Percentiles rank a stretch among this genome's conserved stretches.
These are phyloP conservation scores for Macroglossus sobrinus DNA, from an alignment of 2,113 vertebrate species.

Conservation along the genomic window DNA sequence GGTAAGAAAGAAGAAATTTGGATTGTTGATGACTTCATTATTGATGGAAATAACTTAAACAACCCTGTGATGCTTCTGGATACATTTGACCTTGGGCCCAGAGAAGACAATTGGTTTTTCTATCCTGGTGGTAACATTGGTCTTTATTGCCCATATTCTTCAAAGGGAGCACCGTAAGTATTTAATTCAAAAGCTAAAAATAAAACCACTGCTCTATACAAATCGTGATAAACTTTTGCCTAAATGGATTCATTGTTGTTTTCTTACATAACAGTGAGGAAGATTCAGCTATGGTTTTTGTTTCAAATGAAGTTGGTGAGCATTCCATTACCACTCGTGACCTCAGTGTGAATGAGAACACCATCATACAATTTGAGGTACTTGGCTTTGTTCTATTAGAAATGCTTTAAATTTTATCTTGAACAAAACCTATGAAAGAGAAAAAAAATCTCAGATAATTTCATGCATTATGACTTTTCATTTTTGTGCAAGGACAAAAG, in stretches of 20 bases:
- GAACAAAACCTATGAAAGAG: not conserved
- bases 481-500: constrained; percentile 34
- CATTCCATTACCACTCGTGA: constrained; percentile 97
- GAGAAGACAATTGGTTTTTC: constrained; percentile 96
- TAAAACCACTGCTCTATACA: not conserved
- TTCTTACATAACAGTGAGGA: constrained; percentile 87
- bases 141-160: constrained; percentile 95
- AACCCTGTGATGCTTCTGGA: constrained; percentile 91
- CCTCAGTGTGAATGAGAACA: constrained; percentile 96
- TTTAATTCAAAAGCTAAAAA: constrained; percentile 6
- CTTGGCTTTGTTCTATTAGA: constrained; percentile 46
- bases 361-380: constrained; percentile 99
- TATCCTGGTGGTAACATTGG: constrained; percentile 97
- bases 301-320: constrained; percentile 96
- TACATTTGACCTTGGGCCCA: constrained; percentile 94
- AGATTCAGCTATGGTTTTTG: constrained; percentile 98
- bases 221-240: not conserved
- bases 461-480: not conserved
- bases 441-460: constrained; percentile 9
- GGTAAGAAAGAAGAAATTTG: constrained; percentile 99
- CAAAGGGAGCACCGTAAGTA: constrained; percentile 94
- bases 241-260: not conserved
- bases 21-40: constrained; percentile 98
- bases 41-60: constrained; percentile 93
- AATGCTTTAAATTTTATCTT: not conserved